Evolutionary conservation across 2,888 invertebrate species (phyloP).

Genomic region (Neoascia interrupta): DNA sequence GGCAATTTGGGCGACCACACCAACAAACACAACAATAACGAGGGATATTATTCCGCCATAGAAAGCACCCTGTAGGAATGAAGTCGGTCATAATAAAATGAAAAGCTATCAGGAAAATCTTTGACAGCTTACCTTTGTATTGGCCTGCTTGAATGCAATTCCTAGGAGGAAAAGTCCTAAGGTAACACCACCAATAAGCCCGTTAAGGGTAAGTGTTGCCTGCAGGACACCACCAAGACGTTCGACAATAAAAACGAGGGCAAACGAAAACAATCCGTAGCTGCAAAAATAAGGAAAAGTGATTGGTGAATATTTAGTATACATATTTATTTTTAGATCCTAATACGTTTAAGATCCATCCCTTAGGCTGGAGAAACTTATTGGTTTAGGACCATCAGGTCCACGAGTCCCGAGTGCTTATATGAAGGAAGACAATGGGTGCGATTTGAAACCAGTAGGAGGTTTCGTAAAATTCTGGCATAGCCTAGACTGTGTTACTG

Average conservation of each 20-base stretch:
- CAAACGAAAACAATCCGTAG: conserved; percentile 89
- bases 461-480: too few relatives aligned
- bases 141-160: conserved; percentile 93
- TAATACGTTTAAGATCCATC: too few relatives aligned
- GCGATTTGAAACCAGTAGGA: too few relatives aligned
- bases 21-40: conserved; percentile 77
- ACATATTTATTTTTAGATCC: neutral
- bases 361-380: too few relatives aligned
- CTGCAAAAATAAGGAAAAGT: conserved; percentile 55
- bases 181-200: conserved; percentile 93
- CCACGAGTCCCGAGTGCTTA: too few relatives aligned
- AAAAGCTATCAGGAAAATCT: neutral
- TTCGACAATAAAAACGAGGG: conserved; percentile 91
- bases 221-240: conserved; percentile 93
- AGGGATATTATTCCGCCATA: conserved; percentile 77
- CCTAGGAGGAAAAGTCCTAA: conserved; percentile 93
- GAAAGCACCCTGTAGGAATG: conserved; percentile 75
- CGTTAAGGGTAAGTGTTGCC: conserved; percentile 92
- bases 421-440: too few relatives aligned
- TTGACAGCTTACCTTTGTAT: conserved; percentile 83
- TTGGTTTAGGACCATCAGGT: too few relatives aligned
- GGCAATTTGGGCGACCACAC: conserved; percentile 77
- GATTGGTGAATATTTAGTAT: neutral
- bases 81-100: neutral
- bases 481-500: too few relatives aligned